Evolutionary conservation across 2,113 vertebrate species (phyloP), one percentile per base, ranked within the genome.

Genomic region (Tringa solitaria): DNA sequence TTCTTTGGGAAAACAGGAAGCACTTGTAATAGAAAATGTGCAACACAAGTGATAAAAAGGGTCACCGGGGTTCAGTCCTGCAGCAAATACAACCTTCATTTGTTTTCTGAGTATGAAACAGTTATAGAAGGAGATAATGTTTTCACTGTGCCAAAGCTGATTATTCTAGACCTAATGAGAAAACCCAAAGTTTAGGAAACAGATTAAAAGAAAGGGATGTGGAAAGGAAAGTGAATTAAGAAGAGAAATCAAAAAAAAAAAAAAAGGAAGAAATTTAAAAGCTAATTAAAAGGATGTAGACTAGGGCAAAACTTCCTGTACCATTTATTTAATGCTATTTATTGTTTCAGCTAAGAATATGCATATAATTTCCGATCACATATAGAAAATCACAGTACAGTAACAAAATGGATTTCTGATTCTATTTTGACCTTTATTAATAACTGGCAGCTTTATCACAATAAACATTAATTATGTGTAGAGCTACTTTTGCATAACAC

Each of bases 21-120:
- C 45, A 33, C 53, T 95, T 84, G 37, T 59, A 82, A 76, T 37
- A 23, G 79, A 88, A 96, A 92, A 92, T 85, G 46, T 89, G 87
- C 73, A 89, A 41, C 41, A 9, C 0, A 3, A 91, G 54, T 80
- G 87, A 93, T 94, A 96, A 93, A 88, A 87, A 83, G 61, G 77
- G 89, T 94, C 65, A 79, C 45, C 0, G 0, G 57, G 64, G 51
- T 89, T 87, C 83, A 68, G 61, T 83, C 57, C 75, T 81, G 35
- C 33, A 77, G 73, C 64, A 72, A 86, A 70, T 56, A 30, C 4
- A 23, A 48, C 65, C 53, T 83, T 87, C 53, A 54, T 88, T 84
- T 81, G 46, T 77, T 90, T 89, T 50, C 46, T 14, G 39, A 74
- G 39, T 73, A 15, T 28, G 37, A 89, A 78, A 22, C 20, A 45